A percentile compares a stretch with the other conserved stretches of the same genome.
Conservation (phyloP, 2,797 vertebrate genomes). For the Ibycter americanus region DNA sequence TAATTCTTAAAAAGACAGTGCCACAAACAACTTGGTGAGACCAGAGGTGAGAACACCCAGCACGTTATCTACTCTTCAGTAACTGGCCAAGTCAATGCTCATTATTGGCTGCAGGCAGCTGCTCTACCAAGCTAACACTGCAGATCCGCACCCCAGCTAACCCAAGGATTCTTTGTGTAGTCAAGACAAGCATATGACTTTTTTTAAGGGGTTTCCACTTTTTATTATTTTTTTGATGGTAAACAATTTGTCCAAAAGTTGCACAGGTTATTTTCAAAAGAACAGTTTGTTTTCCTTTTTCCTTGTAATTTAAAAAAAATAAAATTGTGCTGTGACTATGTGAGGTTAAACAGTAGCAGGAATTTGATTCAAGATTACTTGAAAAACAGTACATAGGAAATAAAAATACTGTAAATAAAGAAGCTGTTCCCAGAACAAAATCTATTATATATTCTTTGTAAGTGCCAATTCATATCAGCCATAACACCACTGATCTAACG, state of each 20-base stretch:
- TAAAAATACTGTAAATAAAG: background rate
- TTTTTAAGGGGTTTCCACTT: background rate
- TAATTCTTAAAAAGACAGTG: background rate
- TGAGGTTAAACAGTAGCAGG: background rate
- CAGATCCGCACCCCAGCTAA: background rate
- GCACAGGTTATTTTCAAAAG: background rate
- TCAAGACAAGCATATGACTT: accelerated
- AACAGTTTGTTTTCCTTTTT: background rate
- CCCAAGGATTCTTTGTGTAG: background rate
- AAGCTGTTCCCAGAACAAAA: background rate
- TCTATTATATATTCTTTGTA: background rate
- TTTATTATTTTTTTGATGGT: background rate
- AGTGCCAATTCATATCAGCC: background rate
- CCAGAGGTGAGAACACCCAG: background rate
- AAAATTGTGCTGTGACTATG: background rate
- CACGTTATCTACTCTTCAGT: accelerated
- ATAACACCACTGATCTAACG: background rate
- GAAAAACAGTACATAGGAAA: background rate
- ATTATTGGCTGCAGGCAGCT: background rate
- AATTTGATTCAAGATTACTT: background rate
- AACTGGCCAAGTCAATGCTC: background rate
- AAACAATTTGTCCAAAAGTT: background rate
- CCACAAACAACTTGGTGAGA: background rate
- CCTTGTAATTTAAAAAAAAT: background rate
- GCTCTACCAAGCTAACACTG: background rate